Evolutionary conservation across 2,888 invertebrate species (phyloP), one percentile per base, ranked within the genome.

Genomic region (Hemistola chrysoprasaria): DNA sequence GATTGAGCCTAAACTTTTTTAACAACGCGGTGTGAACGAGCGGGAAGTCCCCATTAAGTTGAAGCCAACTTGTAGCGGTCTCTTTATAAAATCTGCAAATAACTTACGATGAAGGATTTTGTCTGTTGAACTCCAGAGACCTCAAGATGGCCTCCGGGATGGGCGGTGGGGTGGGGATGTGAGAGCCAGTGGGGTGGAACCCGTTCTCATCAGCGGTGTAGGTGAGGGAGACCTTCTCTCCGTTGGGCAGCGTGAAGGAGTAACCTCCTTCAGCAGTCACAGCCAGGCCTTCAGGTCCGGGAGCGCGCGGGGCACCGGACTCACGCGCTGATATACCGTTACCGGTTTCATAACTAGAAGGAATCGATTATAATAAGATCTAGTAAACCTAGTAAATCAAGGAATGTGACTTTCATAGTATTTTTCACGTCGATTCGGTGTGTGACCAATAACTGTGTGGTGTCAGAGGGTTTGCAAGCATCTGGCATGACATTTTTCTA

Each of bases 191-290:
- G 30, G 92, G 91, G 62, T 91, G 91, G 82, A 92, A 92, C 40
- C 93, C 93, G 61, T 92, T 92, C 69, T 93, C 93, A 60, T 93
- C 93, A 25, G 93, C 93, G 29, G 90, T 84, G 78, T 93, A 93
- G n/a, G 90, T 82, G 39, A 93, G 72, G 21, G 90, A 89, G 57
- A 92, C 86, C 50, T 90, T 79, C 51, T 90, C 89, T 31, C 92
- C 92, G 55, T 93, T 92, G 1, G 92, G 93, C 1, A 92, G 90
- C 11, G 90, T 91, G 75, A 92, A 93, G 2, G 91, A 90, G 79
- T 86, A 92, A 33, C 87, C 91, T 11, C 93, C 92, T 55, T 92
- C 91, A 0, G 92, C 92, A 2, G 91, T 90, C 32, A 82, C 81
- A 0, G 83, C 81, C 22, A 70, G 79, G 1, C 79, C 75, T 26